These are phyloP conservation scores for Gambusia holbrooki DNA, from an alignment of 2,113 vertebrate species.

Conservation along the genomic window DNA sequence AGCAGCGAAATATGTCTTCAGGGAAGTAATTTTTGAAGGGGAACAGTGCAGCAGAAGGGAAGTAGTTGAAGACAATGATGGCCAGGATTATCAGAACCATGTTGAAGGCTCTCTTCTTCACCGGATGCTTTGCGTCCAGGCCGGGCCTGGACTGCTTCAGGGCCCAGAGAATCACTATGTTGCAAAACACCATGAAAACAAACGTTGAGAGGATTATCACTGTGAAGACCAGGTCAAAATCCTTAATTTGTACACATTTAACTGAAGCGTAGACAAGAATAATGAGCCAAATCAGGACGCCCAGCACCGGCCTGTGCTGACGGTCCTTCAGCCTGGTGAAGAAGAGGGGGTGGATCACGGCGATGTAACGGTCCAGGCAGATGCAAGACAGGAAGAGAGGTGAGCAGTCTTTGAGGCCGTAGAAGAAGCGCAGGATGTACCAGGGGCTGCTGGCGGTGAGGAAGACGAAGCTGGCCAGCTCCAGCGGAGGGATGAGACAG, in stretches of 20 bases:
- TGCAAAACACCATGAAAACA: conserved; percentile 80
- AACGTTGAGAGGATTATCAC: conserved; percentile 74
- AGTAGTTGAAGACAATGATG: conserved; percentile 82
- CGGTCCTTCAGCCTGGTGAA: conserved; percentile 77
- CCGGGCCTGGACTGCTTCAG: conserved; percentile 66
- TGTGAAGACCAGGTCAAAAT: conserved; percentile 75
- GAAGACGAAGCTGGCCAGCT: conserved; percentile 72
- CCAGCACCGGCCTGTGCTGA: conserved; percentile 56
- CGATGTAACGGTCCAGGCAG: conserved; percentile 82
- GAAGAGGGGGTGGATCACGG: conserved; percentile 77
- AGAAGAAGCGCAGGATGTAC: conserved; percentile 79
- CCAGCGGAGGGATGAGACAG: conserved; percentile 76
- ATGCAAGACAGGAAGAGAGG: conserved; percentile 80
- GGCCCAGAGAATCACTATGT: conserved; percentile 72
- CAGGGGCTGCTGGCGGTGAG: conserved; percentile 64
- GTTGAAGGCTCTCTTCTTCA: conserved; percentile 83
- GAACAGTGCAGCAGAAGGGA: conserved; percentile 79
- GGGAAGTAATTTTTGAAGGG: conserved; percentile 77
- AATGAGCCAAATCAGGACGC: conserved; percentile 67
- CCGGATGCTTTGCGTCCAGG: conserved; percentile 76
- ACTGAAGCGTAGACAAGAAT: conserved; percentile 66
- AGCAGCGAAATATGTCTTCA: conserved; percentile 64
- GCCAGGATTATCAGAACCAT: conserved; percentile 80
- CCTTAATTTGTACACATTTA: conserved; percentile 64
- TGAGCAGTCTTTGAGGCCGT: conserved; percentile 77